A percentile compares a stretch with the other conserved stretches of the same genome.
These are phyloP conservation scores for Sylvietta virens DNA, from an alignment of 2,113 vertebrate genomes.

Conservation along the genomic window DNA sequence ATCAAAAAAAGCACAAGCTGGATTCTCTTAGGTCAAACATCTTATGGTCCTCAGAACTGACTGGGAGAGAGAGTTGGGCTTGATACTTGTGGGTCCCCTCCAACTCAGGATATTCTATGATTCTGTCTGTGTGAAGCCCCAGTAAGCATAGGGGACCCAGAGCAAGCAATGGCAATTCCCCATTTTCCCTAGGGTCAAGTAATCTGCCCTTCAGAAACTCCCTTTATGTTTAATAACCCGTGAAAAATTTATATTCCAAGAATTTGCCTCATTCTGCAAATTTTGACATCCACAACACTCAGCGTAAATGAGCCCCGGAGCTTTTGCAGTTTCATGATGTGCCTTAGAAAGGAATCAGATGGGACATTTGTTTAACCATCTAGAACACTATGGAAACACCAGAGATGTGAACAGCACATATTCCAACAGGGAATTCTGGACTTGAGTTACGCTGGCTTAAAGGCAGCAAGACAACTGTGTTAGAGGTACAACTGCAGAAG, in stretches of 20 bases:
- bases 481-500: not conserved
- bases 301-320: not conserved
- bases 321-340: not conserved
- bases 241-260: not conserved
- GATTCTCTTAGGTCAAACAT: not conserved
- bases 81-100: not conserved
- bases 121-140: not conserved
- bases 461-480: not conserved
- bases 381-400: not conserved
- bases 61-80: not conserved
- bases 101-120: not conserved
- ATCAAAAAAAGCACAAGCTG: not conserved
- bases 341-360: not conserved
- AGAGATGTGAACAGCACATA: not conserved
- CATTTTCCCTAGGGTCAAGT: not conserved
- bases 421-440: not conserved
- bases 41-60: not conserved
- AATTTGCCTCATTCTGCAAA: not conserved
- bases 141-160: not conserved
- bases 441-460: not conserved
- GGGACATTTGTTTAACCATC: not conserved
- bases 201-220: not conserved
- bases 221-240: not conserved
- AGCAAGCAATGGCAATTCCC: not conserved
- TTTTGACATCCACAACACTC: not conserved